These are phyloP conservation scores for Polyommatus iphigenia DNA, from an alignment of 2,888 invertebrate species.

Conservation along the genomic window DNA sequence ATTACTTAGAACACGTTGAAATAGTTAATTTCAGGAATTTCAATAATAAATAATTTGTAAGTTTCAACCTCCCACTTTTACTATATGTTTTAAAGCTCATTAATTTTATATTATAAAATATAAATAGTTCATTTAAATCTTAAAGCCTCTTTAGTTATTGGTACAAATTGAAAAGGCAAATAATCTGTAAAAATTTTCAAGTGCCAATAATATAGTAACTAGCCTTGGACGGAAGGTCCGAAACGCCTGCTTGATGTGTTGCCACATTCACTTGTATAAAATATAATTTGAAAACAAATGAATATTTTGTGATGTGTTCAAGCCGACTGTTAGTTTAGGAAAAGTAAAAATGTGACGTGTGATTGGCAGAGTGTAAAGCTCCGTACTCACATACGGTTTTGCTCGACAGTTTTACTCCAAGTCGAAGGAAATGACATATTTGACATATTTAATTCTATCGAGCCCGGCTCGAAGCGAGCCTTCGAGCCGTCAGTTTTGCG, in stretches of 20 bases:
- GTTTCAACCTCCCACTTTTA: neutral
- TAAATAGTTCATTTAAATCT: too few species aligned
- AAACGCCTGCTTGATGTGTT: slow-evolving; percentile 27
- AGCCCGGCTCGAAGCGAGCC: too few species aligned
- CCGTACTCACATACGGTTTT: too few species aligned
- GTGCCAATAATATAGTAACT: slow-evolving; percentile 16
- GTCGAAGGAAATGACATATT: too few species aligned
- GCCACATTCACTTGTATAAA: slow-evolving; percentile 8
- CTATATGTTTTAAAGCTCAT: neutral
- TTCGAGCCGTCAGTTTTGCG: too few species aligned
- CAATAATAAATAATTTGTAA: too few species aligned
- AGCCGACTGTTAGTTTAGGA: slow-evolving; percentile 37
- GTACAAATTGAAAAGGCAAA: neutral
- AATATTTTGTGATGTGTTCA: slow-evolving; percentile 41
- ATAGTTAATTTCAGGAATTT: too few species aligned
- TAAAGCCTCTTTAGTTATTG: neutral
- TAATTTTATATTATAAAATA: too few species aligned
- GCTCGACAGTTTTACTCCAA: too few species aligned
- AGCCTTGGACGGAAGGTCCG: neutral
- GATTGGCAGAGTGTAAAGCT: neutral
- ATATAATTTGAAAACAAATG: slow-evolving; percentile 8
- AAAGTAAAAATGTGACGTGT: slow-evolving; percentile 26
- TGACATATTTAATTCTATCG: too few species aligned
- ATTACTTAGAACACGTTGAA: neutral
- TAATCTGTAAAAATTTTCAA: neutral